A percentile compares a stretch with the other conserved stretches of the same genome.
These are phyloP conservation scores for Danio albolineatus DNA, from an alignment of 2,797 vertebrate species.

Conservation along the genomic window DNA sequence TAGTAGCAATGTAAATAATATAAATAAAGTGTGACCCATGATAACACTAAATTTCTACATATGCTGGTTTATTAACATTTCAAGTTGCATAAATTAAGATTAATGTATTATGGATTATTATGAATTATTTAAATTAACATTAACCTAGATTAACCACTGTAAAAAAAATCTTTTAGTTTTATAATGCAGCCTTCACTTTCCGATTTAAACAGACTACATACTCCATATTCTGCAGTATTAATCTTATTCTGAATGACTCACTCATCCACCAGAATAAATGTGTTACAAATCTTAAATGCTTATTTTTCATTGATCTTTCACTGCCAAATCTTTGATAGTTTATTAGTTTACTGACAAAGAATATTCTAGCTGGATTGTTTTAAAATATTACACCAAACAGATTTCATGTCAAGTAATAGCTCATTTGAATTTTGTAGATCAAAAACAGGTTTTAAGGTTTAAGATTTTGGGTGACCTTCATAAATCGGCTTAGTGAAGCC, in stretches of 20 bases:
- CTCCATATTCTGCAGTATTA: neutral
- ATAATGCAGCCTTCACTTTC: neutral
- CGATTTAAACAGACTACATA: neutral
- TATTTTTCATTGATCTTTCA: too few species aligned
- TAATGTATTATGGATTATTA: neutral
- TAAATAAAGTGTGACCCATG: too few species aligned
- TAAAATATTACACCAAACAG: constrained; percentile 37
- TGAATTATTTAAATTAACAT: neutral
- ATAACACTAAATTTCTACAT: neutral
- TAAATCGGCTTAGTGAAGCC: constrained; percentile 83
- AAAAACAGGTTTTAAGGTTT: constrained; percentile 83
- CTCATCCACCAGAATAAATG: neutral
- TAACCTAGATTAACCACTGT: neutral
- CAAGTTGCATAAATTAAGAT: neutral
- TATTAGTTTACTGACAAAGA: neutral
- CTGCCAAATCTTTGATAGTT: constrained; percentile 6
- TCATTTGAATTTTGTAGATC: constrained; percentile 81
- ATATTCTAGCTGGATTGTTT: neutral
- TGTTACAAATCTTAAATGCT: neutral
- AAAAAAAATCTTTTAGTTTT: neutral
- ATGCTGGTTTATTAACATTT: neutral
- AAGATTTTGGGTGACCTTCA: constrained; percentile 81
- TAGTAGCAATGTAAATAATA: too few species aligned
- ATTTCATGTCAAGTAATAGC: constrained; percentile 77
- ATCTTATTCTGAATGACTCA: neutral